Conservation (phyloP, 2,888 invertebrate genomes). For the Oscheius sp. region DNA sequence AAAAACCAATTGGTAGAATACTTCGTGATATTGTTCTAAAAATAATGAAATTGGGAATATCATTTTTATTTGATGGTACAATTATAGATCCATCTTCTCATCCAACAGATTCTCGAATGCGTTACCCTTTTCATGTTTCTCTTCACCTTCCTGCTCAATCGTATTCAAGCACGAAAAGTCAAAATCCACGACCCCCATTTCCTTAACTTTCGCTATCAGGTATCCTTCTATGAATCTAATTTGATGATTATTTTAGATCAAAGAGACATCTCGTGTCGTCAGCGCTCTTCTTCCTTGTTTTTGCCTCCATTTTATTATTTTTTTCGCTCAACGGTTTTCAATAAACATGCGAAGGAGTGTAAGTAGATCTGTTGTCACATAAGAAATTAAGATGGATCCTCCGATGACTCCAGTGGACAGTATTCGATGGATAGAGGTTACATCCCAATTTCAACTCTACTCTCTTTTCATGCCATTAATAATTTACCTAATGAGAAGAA, state of each 20-base stretch:
- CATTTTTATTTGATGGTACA: too few species aligned
- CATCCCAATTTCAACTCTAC: conserved; percentile 17
- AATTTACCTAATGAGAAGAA: conserved; percentile 1
- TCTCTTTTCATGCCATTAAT: conserved; percentile 14
- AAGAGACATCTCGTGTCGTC: conserved; percentile 10
- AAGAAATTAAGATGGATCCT: neutral
- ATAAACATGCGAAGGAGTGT: neutral
- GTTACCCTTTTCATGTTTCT: neutral
- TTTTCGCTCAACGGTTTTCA: neutral
- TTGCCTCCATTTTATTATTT: conserved; percentile 4
- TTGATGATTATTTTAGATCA: neutral
- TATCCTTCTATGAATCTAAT: neutral
- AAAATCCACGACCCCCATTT: neutral
- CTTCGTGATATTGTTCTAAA: too few species aligned
- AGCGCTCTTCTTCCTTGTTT: conserved; percentile 9
- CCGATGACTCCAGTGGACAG: neutral
- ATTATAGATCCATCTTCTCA: conserved; percentile 3
- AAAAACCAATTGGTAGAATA: too few species aligned
- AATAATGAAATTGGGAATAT: too few species aligned
- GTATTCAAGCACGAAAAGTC: neutral
- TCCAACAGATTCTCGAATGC: conserved; percentile 2
- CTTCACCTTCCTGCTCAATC: neutral
- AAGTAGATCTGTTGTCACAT: neutral
- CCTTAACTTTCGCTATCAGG: conserved; percentile 11
- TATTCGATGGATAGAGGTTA: conserved; percentile 9